Evolutionary conservation across 2,113 vertebrate genomes (phyloP).

Genomic region (Sapayoa aenigma): DNA sequence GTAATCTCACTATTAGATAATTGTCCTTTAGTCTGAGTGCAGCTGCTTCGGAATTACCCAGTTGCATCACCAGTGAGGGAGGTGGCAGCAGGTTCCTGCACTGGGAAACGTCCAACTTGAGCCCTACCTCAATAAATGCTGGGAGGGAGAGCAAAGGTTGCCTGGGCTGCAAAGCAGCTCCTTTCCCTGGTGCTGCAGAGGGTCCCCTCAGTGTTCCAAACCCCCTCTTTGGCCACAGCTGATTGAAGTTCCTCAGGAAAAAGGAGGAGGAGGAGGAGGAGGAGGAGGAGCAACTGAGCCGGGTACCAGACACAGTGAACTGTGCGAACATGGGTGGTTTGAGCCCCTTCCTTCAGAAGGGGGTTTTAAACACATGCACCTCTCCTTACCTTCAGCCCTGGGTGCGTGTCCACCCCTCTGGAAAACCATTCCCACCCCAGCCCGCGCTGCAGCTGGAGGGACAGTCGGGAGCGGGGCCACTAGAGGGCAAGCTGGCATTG

Average conservation of each 20-base stretch:
- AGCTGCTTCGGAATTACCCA: neutral
- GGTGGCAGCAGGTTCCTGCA: neutral
- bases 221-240: neutral
- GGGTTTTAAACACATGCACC: neutral
- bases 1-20: neutral
- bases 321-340: rapidly evolving
- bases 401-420: rapidly evolving
- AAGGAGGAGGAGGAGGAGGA: neutral
- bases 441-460: neutral
- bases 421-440: neutral
- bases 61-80: neutral
- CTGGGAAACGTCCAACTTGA: neutral
- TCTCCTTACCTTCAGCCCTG: neutral
- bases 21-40: neutral
- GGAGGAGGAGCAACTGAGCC: neutral
- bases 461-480: neutral
- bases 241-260: neutral
- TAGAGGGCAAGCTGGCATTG: constrained; percentile 33
- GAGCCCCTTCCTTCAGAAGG: neutral
- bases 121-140: neutral
- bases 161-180: neutral
- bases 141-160: neutral
- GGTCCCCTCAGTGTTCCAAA: neutral
- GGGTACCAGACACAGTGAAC: too few relatives aligned
- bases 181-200: neutral